These are phyloP conservation scores for Venusia cambrica DNA, from an alignment of 2,888 invertebrate genomes.

Conservation along the genomic window DNA sequence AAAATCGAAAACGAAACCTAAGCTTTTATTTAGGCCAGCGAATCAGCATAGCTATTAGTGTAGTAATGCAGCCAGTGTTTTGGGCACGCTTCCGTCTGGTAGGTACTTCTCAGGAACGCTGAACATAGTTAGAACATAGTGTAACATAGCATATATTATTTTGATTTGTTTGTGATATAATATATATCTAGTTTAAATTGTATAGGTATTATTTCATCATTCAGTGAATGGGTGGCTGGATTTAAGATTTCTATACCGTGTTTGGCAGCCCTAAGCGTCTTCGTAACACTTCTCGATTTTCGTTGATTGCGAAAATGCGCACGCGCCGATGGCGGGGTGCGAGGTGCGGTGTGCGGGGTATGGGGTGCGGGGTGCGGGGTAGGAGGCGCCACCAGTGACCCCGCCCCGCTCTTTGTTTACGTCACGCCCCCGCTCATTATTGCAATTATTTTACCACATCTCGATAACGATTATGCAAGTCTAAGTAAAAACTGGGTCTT, in stretches of 20 bases:
- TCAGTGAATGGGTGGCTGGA: no score
- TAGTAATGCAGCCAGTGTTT: not conserved
- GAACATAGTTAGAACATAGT: no score
- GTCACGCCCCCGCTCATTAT: slow-evolving; percentile 75
- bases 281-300: slow-evolving; percentile 39
- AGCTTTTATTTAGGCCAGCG: no score
- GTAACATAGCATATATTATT: no score
- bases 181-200: no score
- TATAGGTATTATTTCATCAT: no score
- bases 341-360: slow-evolving; percentile 33
- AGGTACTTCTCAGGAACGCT: no score
- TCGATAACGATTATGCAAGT: slow-evolving; percentile 26
- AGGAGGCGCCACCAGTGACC: slow-evolving; percentile 56
- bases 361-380: slow-evolving; percentile 38
- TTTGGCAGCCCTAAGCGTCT: slow-evolving; percentile 19
- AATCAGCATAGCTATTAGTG: no score
- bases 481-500: slow-evolving; percentile 26
- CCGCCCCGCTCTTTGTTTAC: slow-evolving; percentile 79
- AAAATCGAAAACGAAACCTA: no score
- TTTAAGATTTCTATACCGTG: no score
- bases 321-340: slow-evolving; percentile 57
- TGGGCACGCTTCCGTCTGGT: no score
- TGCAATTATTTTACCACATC: slow-evolving; percentile 53
- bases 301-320: slow-evolving; percentile 64
- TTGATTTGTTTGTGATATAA: no score